These are phyloP conservation scores for Erythrolamprus reginae DNA, from an alignment of 2,113 vertebrate species.

Conservation along the genomic window DNA sequence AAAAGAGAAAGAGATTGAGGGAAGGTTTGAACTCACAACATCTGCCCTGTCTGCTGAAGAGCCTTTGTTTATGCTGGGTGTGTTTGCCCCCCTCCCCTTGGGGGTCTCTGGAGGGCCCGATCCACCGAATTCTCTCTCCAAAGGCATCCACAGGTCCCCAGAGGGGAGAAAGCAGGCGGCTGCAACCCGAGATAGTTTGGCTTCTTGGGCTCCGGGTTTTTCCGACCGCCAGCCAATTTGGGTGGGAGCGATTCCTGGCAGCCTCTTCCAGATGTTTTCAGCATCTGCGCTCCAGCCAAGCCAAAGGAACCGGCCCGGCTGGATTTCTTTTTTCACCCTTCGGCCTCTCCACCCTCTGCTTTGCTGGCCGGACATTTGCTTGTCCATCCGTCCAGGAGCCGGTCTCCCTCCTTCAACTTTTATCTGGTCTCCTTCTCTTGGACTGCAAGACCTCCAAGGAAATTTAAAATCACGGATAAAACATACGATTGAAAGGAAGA, in stretches of 20 bases:
- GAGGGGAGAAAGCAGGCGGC: background rate
- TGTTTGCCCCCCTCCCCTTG: background rate
- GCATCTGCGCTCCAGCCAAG: background rate
- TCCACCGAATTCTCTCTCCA: background rate
- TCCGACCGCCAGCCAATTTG: background rate
- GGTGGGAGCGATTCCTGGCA: background rate
- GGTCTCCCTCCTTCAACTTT: no score
- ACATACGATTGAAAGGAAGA: no score
- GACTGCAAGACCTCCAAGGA: no score
- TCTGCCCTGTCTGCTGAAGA: background rate
- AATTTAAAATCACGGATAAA: no score
- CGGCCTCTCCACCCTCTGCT: background rate
- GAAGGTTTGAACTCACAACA: background rate
- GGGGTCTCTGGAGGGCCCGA: background rate
- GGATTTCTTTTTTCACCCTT: background rate
- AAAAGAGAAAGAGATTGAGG: no score
- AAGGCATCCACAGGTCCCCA: background rate
- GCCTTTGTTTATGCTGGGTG: background rate
- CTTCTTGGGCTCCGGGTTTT: background rate
- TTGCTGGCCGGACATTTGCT: background rate
- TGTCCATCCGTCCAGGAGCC: no score
- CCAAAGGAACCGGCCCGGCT: background rate
- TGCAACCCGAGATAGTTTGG: background rate
- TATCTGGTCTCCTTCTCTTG: background rate
- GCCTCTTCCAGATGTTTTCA: background rate